Base-by-base conservation (phyloP, 2,797 vertebrate genomes). In the Pseudochaenichthys georgianus region DNA sequence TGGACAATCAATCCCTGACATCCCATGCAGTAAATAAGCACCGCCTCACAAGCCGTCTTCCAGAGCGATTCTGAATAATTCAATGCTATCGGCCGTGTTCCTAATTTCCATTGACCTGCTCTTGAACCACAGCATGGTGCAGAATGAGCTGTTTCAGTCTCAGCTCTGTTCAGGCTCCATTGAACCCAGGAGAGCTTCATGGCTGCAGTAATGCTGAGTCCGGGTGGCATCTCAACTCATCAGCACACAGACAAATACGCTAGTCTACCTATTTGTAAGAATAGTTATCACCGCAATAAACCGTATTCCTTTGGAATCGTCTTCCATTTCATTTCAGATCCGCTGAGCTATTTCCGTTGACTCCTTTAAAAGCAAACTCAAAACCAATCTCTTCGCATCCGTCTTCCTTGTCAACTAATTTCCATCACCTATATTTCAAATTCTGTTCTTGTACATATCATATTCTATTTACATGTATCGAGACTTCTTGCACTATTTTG, bases 121-220 rank as follows among this genome's bases (percentile, higher is more conserved):
- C 78, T 81, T 91, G 84, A 92, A 92, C 91, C 88, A 76, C 67
- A 78, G 81, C 79, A 66, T 23, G 50, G 53, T 52, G 77, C 68
- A 81, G 70, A 83, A 81, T 64, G 80, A 88, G 81, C 12, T 43
- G 50, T 84, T 89, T 86, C 21, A 21, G 21, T 63, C 78, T 77
- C 64, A 52, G 66, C 75, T 82, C 65, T 28, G 64, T 85, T 89
- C 88, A 81, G 53, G 87, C 82, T 73, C 86, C 86, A 89, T 89
- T 89, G 88, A 72, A 15, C 87, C 70, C 62, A 65, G 65, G 65
- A 82, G 78, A 84, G 77, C 70, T 38, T 71, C 73, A 70, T 57
- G 81, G 73, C 74, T 72, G 79, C 57, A 46, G 17, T 64, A 61
- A 78, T 23, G 75, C 64, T 45, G 62, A 62, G 65, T 75, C 41